phyloP scores from a whole-genome alignment of 2,888 invertebrate genomes.

The Thera obeliscata region DNA sequence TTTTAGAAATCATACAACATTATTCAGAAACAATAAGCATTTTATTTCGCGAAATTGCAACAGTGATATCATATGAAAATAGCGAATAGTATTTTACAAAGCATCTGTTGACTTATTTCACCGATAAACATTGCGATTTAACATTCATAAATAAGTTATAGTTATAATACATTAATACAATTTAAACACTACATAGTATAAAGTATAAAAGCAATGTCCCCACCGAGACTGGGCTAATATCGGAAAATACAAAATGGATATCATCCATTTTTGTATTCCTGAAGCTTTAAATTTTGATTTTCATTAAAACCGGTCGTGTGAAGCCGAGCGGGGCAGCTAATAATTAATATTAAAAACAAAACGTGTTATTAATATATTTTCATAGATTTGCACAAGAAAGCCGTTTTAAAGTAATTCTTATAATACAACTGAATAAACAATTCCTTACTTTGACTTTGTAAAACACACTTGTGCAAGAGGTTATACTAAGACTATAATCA shows the following conservation, averaged over 20 bases:
- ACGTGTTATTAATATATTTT: background rate
- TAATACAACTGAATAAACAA: too few species aligned
- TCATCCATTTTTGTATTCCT: too few species aligned
- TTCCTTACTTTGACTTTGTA: too few species aligned
- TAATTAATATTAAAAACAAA: background rate
- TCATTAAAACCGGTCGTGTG: too few species aligned
- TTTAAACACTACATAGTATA: background rate
- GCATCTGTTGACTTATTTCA: slow-evolving; percentile 13
- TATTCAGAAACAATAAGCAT: slow-evolving; percentile 39
- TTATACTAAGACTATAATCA: background rate
- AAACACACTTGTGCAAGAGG: too few species aligned
- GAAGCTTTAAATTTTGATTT: too few species aligned
- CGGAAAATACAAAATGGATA: too few species aligned
- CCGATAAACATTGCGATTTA: slow-evolving; percentile 18
- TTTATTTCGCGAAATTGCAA: slow-evolving; percentile 47
- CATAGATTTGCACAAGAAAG: slow-evolving; percentile 1
- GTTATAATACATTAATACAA: slow-evolving; percentile 5
- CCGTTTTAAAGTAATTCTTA: too few species aligned
- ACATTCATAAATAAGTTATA: slow-evolving; percentile 30
- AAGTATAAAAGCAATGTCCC: background rate
- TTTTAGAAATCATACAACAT: slow-evolving; percentile 25
- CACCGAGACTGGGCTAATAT: too few species aligned
- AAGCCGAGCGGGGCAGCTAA: too few species aligned
- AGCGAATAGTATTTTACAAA: slow-evolving; percentile 19
- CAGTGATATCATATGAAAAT: slow-evolving; percentile 30